A percentile compares a stretch with the other conserved stretches of the same genome.
Evolutionary conservation across 2,888 invertebrate genomes (phyloP).

Genomic region (Diaprepes abbreviatus): DNA sequence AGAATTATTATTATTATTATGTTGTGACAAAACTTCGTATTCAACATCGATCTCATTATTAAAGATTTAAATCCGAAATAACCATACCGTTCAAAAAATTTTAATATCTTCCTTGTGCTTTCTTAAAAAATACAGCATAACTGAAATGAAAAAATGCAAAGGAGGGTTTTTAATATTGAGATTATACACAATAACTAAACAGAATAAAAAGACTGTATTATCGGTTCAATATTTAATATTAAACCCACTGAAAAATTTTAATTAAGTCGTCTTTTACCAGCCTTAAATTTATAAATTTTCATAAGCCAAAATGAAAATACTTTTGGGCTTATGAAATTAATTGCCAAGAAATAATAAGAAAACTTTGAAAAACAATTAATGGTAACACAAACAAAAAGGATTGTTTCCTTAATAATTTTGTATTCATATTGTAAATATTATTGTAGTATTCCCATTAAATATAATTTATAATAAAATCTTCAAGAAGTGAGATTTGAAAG

Average conservation of each 20-base stretch:
- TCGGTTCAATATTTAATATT: slow-evolving; percentile 2
- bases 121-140: too few species aligned
- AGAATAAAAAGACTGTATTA: background rate
- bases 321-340: slow-evolving; percentile 20
- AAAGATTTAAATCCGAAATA: too few species aligned
- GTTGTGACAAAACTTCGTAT: too few species aligned
- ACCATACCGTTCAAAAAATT: too few species aligned
- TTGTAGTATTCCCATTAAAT: too few species aligned
- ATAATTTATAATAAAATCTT: too few species aligned
- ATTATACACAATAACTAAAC: background rate
- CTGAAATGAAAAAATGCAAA: too few species aligned
- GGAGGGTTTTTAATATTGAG: too few species aligned
- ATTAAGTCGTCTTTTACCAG: slow-evolving; percentile 5
- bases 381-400: slow-evolving; percentile 3
- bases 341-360: slow-evolving; percentile 4
- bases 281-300: slow-evolving; percentile 23
- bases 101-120: too few species aligned
- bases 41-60: too few species aligned
- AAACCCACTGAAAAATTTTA: slow-evolving; percentile 6
- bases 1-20: too few species aligned
- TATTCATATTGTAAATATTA: background rate
- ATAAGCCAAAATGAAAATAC: slow-evolving; percentile 24
- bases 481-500: too few species aligned
- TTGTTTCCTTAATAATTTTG: background rate
- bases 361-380: slow-evolving; percentile 17